Percentiles rank a stretch among this genome's conserved stretches.
phyloP scores from a whole-genome alignment of 2,113 vertebrate genomes.

The Brachypteracias leptosomus region DNA sequence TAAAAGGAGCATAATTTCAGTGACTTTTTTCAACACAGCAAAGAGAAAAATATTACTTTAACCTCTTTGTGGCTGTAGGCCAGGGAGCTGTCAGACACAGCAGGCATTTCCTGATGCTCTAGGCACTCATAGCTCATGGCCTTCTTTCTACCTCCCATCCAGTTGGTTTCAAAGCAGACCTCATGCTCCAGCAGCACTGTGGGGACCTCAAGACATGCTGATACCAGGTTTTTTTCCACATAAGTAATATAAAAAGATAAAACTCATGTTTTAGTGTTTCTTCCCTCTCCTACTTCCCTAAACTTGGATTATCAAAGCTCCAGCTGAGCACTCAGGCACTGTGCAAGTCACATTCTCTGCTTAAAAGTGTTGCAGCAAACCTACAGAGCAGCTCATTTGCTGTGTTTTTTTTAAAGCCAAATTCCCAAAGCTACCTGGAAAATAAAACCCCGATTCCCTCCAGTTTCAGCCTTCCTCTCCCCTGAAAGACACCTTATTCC shows the following conservation, averaged over 20 bases:
- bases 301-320: not conserved
- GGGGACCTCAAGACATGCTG: not conserved
- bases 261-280: not conserved
- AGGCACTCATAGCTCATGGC: accelerated
- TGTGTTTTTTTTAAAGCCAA: not conserved
- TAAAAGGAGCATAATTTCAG: not conserved
- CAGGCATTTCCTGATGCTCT: not conserved
- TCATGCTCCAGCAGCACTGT: not conserved
- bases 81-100: not conserved
- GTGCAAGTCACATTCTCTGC: not conserved
- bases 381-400: not conserved
- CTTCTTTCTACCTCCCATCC: not conserved
- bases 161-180: not conserved
- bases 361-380: not conserved
- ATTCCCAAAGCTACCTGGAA: not conserved
- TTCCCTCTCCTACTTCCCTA: not conserved
- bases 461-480: not conserved
- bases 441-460: not conserved
- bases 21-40: not conserved
- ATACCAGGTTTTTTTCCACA: not conserved
- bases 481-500: not conserved
- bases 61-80: not conserved
- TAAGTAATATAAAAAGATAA: not conserved
- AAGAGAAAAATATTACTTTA: not conserved
- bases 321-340: not conserved